Percentiles rank a stretch among this genome's conserved stretches.
phyloP scores from a whole-genome alignment of 2,888 invertebrate genomes.

The Morpho helenor region DNA sequence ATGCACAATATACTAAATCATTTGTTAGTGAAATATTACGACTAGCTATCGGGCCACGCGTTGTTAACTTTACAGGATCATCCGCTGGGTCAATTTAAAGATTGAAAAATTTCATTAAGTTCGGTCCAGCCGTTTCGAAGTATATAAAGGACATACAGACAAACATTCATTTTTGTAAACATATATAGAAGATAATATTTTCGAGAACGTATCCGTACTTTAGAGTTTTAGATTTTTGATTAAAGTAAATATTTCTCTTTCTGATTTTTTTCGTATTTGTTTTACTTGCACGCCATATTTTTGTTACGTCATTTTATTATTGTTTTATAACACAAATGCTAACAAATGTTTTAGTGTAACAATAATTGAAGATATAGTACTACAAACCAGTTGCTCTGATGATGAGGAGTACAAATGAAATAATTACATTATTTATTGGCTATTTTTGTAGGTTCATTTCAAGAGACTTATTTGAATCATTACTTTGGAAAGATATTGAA shows the following conservation, averaged over 20 bases:
- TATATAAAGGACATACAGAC: too few species aligned
- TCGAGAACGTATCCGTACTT: too few species aligned
- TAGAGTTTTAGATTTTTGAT: neutral
- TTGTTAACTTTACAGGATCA: too few species aligned
- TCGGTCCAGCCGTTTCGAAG: too few species aligned
- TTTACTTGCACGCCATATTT: neutral
- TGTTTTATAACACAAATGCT: neutral
- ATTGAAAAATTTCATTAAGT: too few species aligned
- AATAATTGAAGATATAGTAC: slow-evolving; percentile 21
- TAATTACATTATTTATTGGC: slow-evolving; percentile 57
- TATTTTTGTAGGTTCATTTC: slow-evolving; percentile 56
- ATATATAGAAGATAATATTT: too few species aligned
- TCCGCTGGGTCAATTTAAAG: too few species aligned
- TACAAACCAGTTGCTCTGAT: slow-evolving; percentile 72
- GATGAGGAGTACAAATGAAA: slow-evolving; percentile 67
- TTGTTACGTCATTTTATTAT: too few species aligned
- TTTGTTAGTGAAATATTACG: slow-evolving; percentile 11
- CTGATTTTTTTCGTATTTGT: neutral
- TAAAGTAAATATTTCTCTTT: neutral
- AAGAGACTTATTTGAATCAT: slow-evolving; percentile 35
- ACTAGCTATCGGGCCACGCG: too few species aligned
- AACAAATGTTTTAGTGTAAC: slow-evolving; percentile 22
- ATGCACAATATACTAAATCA: slow-evolving; percentile 13
- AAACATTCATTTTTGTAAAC: too few species aligned
- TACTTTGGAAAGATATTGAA: slow-evolving; percentile 61